A percentile compares a stretch with the other conserved stretches of the same genome.
These are phyloP conservation scores for Leptopilina myrica DNA, from an alignment of 2,888 invertebrate genomes.

Conservation along the genomic window DNA sequence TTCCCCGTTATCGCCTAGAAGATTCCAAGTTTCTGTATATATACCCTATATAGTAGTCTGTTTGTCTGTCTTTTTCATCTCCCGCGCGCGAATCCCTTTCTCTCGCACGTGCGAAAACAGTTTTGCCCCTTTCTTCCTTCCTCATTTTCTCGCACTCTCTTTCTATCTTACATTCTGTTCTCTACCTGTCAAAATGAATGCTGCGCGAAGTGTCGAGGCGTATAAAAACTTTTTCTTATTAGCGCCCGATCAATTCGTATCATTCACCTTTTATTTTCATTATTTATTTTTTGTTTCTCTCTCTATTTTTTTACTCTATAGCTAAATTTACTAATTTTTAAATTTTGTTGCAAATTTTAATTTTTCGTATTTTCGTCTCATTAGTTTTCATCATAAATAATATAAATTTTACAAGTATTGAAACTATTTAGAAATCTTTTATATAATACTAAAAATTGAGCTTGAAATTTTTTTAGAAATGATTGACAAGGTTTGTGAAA, in stretches of 20 bases:
- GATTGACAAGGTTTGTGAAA: no score
- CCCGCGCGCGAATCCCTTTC: neutral
- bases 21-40: conserved; percentile 43
- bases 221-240: conserved; percentile 23
- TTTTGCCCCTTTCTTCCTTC: conserved; percentile 37
- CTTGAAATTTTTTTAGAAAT: no score
- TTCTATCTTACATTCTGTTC: conserved; percentile 23
- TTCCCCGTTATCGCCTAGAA: conserved; percentile 49
- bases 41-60: conserved; percentile 19
- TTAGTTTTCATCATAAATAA: no score
- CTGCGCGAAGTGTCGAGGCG: conserved; percentile 17
- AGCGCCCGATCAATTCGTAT: conserved; percentile 3
- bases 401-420: no score
- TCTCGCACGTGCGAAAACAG: conserved; percentile 42
- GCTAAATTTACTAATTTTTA: no score
- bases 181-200: conserved; percentile 26
- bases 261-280: neutral
- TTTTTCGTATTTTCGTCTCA: no score
- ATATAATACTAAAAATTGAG: no score
- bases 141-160: conserved; percentile 47
- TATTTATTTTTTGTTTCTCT: neutral
- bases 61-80: conserved; percentile 41
- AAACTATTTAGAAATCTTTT: no score
- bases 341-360: no score
- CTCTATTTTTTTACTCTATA: no score